Evolutionary conservation across 2,797 vertebrate species (phyloP), one percentile per base, ranked within the genome.

Genomic region (Cygnus olor): DNA sequence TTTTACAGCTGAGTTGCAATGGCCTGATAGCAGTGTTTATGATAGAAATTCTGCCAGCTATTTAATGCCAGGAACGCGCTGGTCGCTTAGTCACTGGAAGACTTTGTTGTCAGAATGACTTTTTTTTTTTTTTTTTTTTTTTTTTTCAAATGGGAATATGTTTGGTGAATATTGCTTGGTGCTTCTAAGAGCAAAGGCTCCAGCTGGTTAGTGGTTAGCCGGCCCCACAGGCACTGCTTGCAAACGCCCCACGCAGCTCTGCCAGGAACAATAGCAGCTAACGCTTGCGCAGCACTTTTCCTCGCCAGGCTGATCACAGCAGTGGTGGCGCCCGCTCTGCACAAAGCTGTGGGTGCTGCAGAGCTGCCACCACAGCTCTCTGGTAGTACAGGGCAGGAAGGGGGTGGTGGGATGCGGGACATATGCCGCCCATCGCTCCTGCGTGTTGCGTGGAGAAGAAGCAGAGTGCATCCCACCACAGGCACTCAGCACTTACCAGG

Each of bases 391-490:
- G 58, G 34, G 38, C 20, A 80, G 74, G 27, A 56, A 18, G 27
- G 44, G 61, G 1, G 1, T 0, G 1, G 28, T 4, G 9, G 36
- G 56, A 7, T 0, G 0, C 9, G 63, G 58, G 45, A 34, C 47
- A 11, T 27, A 7, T 7, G 49, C 42, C 84, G 63, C 56, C 38
- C 32, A 4, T 58, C 25, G 2, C 20, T 85, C 53, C 70, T 30
- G 17, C 13, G 1, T 1, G 4, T n/a, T 63, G 44, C 30, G 68
- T 32, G 79, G 57, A 85, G 76, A 65, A 58, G 80, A 77, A 65
- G 30, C 0, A 5, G 14, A 73, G 57, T 57, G 25, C 64, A 65
- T 20, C 40, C 28, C 74, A 51, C 57, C 69, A 65, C 30, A 64
- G 63, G n/a, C 36, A 27, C 64, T 73, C 14, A 1, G 8, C 3